Evolutionary conservation across 2,113 vertebrate species (phyloP), one percentile per base, ranked within the genome.

Genomic region (Hassar affinis): DNA sequence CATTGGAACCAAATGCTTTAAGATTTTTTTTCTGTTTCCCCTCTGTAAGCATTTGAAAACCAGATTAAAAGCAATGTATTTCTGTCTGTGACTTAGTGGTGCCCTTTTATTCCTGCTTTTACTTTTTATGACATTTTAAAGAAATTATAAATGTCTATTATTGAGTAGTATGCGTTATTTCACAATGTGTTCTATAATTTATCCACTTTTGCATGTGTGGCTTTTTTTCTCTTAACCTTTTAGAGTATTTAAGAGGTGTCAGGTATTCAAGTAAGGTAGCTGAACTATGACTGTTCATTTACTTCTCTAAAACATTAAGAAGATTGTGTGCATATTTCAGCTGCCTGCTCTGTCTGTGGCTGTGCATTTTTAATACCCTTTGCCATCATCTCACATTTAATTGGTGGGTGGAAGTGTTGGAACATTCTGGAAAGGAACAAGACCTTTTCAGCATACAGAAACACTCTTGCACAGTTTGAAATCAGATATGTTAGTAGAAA

Each of bases 281-380:
- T 79, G 64, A 79, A 72, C 35, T 35, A 59, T 45, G 42, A 83
- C 49, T 68, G 69, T 80, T 83, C 69, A 57, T 90, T 86, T 72
- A 52, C 52, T 74, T 51, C 45, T 87, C 83, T 84, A 47, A 90
- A 87, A 90, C 87, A 83, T 87, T 74, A 82, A 80, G 72, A 84
- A 64, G 56, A 86, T 81, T 77, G 72, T 85, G 78, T 88, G 86
- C 79, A 82, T 85, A 84, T 90, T 82, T 85, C 56, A 84, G 52
- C 83, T 87, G 86, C 72, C 30, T 72, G 42, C 52, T 86, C 81
- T 62, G 68, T 87, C 85, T 51, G 69, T 84, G 71, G 79, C 18
- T 14, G 87, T 89, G 87, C 89, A 91, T 89, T 86, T 90, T 90
- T 90, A 87, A 92, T 88, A 79, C 85, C 85, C 84, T 69, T 69